phyloP scores from a whole-genome alignment of 2,797 vertebrate species.

The Xerus rutilus region DNA sequence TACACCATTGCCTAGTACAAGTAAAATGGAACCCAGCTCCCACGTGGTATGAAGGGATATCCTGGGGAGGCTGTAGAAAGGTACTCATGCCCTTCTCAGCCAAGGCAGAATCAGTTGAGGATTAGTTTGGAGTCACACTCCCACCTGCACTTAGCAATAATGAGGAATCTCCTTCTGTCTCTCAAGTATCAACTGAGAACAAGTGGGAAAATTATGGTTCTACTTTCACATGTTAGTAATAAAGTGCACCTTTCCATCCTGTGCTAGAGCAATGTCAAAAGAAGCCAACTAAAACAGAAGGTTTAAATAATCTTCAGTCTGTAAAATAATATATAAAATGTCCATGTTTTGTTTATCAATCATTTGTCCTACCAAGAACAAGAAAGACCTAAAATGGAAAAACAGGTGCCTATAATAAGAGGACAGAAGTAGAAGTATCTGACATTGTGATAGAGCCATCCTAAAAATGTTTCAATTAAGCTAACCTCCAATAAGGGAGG shows the following conservation, averaged over 20 bases:
- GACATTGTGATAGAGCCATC: not conserved
- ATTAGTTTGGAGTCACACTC: not conserved
- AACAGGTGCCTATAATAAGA: not conserved
- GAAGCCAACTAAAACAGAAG: not conserved
- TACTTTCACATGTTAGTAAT: not conserved
- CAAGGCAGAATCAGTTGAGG: not conserved
- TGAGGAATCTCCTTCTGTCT: not conserved
- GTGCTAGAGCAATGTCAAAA: not conserved
- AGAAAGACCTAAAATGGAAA: not conserved
- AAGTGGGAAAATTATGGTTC: not conserved
- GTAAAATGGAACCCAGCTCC: not conserved
- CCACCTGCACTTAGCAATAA: not conserved
- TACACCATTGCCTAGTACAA: not conserved
- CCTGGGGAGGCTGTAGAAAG: not conserved
- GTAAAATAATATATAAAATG: not conserved
- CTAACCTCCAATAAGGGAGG: too few relatives aligned
- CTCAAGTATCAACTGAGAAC: not conserved
- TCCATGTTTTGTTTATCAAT: not conserved
- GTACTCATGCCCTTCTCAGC: not conserved
- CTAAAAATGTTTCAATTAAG: not conserved
- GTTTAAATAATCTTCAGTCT: not conserved
- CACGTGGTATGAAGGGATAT: not conserved
- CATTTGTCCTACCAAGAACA: not conserved
- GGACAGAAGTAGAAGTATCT: not conserved
- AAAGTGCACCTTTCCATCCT: not conserved